A percentile compares a stretch with the other conserved stretches of the same genome.
These are phyloP conservation scores for Camelus dromedarius DNA, from an alignment of 2,113 vertebrate species.

Conservation along the genomic window DNA sequence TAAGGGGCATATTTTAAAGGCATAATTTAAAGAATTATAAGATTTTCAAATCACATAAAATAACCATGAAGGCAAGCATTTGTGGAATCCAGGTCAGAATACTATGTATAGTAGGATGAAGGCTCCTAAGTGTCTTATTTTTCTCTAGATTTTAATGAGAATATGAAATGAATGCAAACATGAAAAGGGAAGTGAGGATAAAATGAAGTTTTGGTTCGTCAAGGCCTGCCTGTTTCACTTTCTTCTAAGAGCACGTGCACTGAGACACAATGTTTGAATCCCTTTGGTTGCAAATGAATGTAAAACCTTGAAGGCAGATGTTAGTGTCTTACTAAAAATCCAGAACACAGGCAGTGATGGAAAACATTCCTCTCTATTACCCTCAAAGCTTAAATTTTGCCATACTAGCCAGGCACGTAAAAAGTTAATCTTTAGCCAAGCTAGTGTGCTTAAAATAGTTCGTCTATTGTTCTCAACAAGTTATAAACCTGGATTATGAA, in stretches of 20 bases:
- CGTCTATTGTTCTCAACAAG: constrained; percentile 71
- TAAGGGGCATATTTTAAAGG: no score
- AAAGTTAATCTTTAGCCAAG: constrained; percentile 79
- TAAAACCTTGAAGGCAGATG: not conserved
- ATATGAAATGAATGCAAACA: constrained; percentile 56
- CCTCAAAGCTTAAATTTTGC: constrained; percentile 36
- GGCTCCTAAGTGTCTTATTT: not conserved
- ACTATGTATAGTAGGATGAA: not conserved
- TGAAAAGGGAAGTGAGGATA: not conserved
- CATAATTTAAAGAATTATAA: not conserved
- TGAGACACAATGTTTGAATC: not conserved
- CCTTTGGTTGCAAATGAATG: not conserved
- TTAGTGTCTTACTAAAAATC: not conserved
- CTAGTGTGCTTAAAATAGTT: constrained; percentile 67
- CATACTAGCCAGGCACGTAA: constrained; percentile 34
- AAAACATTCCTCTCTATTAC: constrained; percentile 20
- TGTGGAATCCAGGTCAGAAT: not conserved
- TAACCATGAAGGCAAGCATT: constrained; percentile 3
- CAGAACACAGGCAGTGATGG: not conserved
- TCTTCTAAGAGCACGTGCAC: not conserved
- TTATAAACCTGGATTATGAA: constrained; percentile 72
- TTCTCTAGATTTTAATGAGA: constrained; percentile 44
- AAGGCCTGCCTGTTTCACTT: not conserved
- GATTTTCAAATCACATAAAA: not conserved
- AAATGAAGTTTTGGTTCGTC: not conserved